phyloP scores from a whole-genome alignment of 2,888 invertebrate species.

The Lacanobia wlatinum region DNA sequence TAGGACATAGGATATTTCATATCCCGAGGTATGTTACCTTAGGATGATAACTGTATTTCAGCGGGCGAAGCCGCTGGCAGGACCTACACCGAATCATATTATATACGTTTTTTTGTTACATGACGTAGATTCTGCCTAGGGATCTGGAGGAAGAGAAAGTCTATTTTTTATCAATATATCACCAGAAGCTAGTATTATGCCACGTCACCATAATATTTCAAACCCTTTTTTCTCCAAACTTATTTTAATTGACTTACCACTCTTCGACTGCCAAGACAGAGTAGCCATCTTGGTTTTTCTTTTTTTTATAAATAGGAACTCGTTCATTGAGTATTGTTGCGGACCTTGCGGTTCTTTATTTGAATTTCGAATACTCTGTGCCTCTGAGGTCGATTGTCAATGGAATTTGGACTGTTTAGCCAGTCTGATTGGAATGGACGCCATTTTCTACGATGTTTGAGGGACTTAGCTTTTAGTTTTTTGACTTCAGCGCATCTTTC shows the following conservation, averaged over 20 bases:
- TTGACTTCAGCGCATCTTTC: not conserved
- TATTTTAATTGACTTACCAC: not conserved
- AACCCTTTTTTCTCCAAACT: not conserved
- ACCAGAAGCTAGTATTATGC: not conserved
- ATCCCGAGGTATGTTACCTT: no score
- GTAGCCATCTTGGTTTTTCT: conserved; percentile 56
- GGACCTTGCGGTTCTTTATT: conserved; percentile 33
- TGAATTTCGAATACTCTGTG: conserved; percentile 31
- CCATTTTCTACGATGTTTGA: not conserved
- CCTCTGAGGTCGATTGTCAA: not conserved
- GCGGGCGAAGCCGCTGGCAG: not conserved
- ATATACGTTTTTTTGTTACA: no score
- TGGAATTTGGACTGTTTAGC: conserved; percentile 17
- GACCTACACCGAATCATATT: not conserved
- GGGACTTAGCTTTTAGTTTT: not conserved
- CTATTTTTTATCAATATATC: no score
- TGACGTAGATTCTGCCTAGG: no score
- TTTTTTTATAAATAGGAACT: conserved; percentile 51
- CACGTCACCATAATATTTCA: not conserved
- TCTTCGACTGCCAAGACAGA: not conserved
- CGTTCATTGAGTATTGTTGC: conserved; percentile 45
- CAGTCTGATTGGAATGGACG: conserved; percentile 18
- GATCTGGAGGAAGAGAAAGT: no score
- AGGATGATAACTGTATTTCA: no score
- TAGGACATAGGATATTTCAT: no score